Percentiles rank a stretch among this genome's conserved stretches.
These are phyloP conservation scores for Caretta caretta DNA, from an alignment of 2,113 vertebrate genomes.

Conservation along the genomic window DNA sequence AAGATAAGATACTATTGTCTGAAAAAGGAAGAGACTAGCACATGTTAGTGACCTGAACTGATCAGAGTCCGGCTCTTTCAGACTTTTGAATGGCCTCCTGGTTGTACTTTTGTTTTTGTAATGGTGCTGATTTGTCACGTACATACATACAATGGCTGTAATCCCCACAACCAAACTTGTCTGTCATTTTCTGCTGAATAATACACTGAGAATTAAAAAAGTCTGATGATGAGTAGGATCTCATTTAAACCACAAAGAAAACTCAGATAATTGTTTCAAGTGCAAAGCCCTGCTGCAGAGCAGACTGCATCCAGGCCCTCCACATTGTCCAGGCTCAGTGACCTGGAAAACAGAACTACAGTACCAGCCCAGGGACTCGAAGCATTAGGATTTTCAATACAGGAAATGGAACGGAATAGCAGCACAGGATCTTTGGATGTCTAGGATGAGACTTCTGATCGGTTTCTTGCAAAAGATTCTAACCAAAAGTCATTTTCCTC, in stretches of 20 bases:
- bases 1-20: background rate
- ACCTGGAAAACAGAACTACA: slow-evolving; percentile 63
- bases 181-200: slow-evolving; percentile 58
- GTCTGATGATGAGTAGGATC: slow-evolving; percentile 18
- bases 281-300: slow-evolving; percentile 46
- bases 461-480: slow-evolving; percentile 51
- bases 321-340: slow-evolving; percentile 68
- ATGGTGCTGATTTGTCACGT: slow-evolving; percentile 19
- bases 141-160: slow-evolving; percentile 34
- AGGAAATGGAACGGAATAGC: slow-evolving; percentile 52
- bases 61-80: background rate
- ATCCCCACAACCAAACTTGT: slow-evolving; percentile 71
- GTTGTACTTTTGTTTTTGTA: background rate
- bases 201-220: slow-evolving; percentile 52
- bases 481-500: slow-evolving; percentile 2
- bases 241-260: slow-evolving; percentile 66
- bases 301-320: slow-evolving; percentile 36
- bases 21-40: background rate
- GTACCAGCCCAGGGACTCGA: slow-evolving; percentile 51
- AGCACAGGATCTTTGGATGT: slow-evolving; percentile 35
- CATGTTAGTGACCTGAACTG: background rate
- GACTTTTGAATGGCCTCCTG: background rate
- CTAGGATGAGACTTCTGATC: slow-evolving; percentile 60
- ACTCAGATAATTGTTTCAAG: slow-evolving; percentile 66
- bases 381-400: slow-evolving; percentile 68